phyloP scores from a whole-genome alignment of 2,888 invertebrate genomes.

The Gryllus longicercus region DNA sequence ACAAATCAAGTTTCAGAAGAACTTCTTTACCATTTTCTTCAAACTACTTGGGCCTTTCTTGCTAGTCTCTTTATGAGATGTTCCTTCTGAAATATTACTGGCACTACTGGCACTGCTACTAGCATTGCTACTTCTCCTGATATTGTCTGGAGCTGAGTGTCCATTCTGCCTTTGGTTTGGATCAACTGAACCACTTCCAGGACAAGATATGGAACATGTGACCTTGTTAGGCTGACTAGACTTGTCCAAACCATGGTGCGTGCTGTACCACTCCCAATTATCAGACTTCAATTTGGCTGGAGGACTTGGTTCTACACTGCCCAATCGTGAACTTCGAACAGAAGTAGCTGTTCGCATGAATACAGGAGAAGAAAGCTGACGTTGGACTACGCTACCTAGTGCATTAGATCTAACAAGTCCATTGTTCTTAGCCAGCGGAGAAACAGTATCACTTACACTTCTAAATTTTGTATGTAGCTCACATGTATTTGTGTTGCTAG shows the following conservation, averaged over 20 bases:
- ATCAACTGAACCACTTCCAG: slow-evolving; percentile 30
- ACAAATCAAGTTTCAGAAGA: slow-evolving; percentile 56
- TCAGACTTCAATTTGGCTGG: slow-evolving; percentile 43
- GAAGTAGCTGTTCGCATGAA: slow-evolving; percentile 51
- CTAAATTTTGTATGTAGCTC: not conserved
- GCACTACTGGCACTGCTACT: slow-evolving; percentile 39
- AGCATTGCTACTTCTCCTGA: slow-evolving; percentile 12
- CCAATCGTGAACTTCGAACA: slow-evolving; percentile 41
- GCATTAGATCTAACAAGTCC: slow-evolving; percentile 21
- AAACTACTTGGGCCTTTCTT: slow-evolving; percentile 63
- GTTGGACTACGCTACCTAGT: slow-evolving; percentile 20
- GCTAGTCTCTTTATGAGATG: slow-evolving; percentile 35
- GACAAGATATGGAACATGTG: slow-evolving; percentile 17
- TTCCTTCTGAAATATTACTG: slow-evolving; percentile 34
- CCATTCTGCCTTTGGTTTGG: slow-evolving; percentile 38
- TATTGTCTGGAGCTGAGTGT: slow-evolving; percentile 41
- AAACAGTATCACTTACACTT: not conserved
- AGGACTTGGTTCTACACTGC: slow-evolving; percentile 23
- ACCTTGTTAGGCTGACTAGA: slow-evolving; percentile 37
- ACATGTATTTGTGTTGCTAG: not conserved
- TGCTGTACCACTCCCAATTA: slow-evolving; percentile 44
- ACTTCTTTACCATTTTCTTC: slow-evolving; percentile 74
- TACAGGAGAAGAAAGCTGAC: slow-evolving; percentile 42
- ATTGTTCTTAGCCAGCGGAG: slow-evolving; percentile 19
- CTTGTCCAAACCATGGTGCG: slow-evolving; percentile 36